Percentiles rank a stretch among this genome's conserved stretches.
Conservation (phyloP, 2,888 invertebrate genomes). For the Mechanitis mazaeus region DNA sequence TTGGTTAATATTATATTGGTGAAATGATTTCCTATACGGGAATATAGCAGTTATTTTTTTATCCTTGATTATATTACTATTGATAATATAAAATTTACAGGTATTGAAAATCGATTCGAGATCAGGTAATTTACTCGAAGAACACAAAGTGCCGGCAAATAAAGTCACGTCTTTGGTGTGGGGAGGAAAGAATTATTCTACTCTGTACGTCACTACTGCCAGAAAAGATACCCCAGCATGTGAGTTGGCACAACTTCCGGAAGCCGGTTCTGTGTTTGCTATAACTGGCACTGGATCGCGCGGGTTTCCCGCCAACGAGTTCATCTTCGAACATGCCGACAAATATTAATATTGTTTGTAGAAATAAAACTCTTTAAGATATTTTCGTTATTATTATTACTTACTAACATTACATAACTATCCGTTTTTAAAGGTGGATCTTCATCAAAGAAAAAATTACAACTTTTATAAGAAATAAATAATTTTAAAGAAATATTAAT, state of each 20-base stretch:
- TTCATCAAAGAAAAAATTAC: too few relatives aligned
- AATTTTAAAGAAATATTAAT: too few relatives aligned
- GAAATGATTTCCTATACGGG: too few relatives aligned
- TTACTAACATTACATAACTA: too few relatives aligned
- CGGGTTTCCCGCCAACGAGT: slow-evolving; percentile 62
- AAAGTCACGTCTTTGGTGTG: slow-evolving; percentile 82
- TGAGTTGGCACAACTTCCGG: slow-evolving; percentile 62
- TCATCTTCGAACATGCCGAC: slow-evolving; percentile 53
- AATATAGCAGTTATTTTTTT: too few relatives aligned
- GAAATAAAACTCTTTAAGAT: background rate
- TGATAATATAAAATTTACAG: too few relatives aligned
- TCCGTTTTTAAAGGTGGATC: too few relatives aligned
- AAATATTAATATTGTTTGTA: slow-evolving; percentile 39
- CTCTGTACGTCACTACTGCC: slow-evolving; percentile 81
- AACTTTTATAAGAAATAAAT: too few relatives aligned
- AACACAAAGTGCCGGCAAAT: slow-evolving; percentile 76
- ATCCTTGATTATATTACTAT: too few relatives aligned
- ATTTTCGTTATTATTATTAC: background rate
- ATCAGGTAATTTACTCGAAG: slow-evolving; percentile 72
- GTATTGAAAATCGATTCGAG: slow-evolving; percentile 74
- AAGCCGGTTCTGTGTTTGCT: slow-evolving; percentile 68
- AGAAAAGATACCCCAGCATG: slow-evolving; percentile 48
- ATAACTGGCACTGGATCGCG: slow-evolving; percentile 67
- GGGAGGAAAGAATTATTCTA: slow-evolving; percentile 80
- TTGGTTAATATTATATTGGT: too few relatives aligned